These are phyloP conservation scores for Liposcelis brunnea DNA, from an alignment of 2,888 invertebrate species.

Conservation along the genomic window DNA sequence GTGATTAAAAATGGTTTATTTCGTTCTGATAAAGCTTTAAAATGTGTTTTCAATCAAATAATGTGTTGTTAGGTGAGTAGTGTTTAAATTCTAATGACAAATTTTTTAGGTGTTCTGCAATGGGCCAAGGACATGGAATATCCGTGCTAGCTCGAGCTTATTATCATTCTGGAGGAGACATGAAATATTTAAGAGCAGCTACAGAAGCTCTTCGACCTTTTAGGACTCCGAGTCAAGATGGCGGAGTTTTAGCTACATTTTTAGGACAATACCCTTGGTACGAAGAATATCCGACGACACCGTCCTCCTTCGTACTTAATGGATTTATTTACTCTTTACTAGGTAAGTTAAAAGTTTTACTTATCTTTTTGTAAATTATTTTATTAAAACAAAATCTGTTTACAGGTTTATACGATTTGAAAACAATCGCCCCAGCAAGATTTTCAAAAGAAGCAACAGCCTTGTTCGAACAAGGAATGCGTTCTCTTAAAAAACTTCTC, in stretches of 20 bases:
- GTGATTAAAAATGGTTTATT: too few relatives aligned
- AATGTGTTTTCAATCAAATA: too few relatives aligned
- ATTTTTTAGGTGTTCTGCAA: constrained; percentile 65
- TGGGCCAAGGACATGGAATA: constrained; percentile 97
- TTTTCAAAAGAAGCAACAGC: constrained; percentile 52
- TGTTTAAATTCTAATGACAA: too few relatives aligned
- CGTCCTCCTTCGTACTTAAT: constrained; percentile 88
- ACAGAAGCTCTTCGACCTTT: constrained; percentile 63
- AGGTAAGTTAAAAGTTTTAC: constrained; percentile 15
- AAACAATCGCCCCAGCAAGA: constrained; percentile 53
- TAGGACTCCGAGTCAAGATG: constrained; percentile 48
- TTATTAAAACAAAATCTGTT: too few relatives aligned
- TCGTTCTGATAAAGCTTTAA: too few relatives aligned
- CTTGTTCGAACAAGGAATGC: constrained; percentile 70
- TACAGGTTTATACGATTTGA: constrained; percentile 84
- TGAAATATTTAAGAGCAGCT: constrained; percentile 65
- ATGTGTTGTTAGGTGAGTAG: too few relatives aligned
- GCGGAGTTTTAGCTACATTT: constrained; percentile 73
- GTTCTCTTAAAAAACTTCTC: constrained; percentile 70
- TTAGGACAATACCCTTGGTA: constrained; percentile 77
- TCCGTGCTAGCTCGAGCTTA: constrained; percentile 87
- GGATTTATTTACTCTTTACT: constrained; percentile 96
- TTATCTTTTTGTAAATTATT: too few relatives aligned
- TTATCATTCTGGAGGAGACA: constrained; percentile 57
- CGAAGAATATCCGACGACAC: constrained; percentile 93